phyloP scores from a whole-genome alignment of 2,888 invertebrate genomes.

The Dicycla oo region DNA sequence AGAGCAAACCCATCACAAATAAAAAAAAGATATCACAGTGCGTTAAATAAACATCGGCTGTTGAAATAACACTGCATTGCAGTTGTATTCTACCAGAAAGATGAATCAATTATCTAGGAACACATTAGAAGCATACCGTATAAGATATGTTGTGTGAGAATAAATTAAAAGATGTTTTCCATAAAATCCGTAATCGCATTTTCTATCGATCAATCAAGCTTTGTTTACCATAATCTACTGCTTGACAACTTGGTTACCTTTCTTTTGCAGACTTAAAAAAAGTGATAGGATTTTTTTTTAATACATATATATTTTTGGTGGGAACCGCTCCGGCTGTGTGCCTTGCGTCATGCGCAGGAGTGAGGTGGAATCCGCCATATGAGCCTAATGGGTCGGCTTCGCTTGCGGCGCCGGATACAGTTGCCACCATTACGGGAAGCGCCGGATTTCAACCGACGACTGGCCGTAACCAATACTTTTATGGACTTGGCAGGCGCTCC shows the following conservation, averaged over 20 bases:
- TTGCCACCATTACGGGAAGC: constrained; percentile 27
- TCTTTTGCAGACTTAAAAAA: background rate
- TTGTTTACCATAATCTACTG: constrained; percentile 22
- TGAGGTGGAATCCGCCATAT: constrained; percentile 19
- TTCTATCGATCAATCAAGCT: constrained; percentile 37
- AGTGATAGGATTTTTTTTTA: background rate
- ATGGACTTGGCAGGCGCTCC: constrained; percentile 57
- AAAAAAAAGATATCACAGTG: background rate
- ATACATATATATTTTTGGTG: background rate
- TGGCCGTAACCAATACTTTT: constrained; percentile 40
- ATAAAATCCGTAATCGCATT: constrained; percentile 9
- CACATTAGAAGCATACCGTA: constrained; percentile 7
- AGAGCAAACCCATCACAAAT: too few species aligned
- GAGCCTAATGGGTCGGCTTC: constrained; percentile 24
- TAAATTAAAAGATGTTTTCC: constrained; percentile 22
- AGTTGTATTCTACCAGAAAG: background rate
- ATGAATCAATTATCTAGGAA: constrained; percentile 34
- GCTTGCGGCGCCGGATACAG: constrained; percentile 41
- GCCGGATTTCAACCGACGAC: background rate
- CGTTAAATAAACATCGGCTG: background rate
- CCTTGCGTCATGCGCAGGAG: constrained; percentile 40
- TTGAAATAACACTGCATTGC: constrained; percentile 5
- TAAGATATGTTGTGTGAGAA: constrained; percentile 20
- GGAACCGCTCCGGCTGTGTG: background rate
- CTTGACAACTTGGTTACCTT: background rate